Evolutionary conservation across 2,888 invertebrate genomes (phyloP).

Genomic region (Hemithea aestivaria): DNA sequence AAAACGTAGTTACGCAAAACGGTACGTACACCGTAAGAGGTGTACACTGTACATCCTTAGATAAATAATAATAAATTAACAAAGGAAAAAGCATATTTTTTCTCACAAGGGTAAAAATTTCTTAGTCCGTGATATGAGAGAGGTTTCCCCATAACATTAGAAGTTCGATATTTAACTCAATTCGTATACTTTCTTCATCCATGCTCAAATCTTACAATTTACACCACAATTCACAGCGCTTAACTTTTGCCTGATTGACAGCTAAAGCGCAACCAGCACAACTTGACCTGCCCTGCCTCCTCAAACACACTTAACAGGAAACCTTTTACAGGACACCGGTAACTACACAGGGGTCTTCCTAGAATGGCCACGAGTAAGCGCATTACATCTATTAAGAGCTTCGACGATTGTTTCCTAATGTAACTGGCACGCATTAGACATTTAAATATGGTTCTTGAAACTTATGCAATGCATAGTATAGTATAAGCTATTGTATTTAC

Average conservation of each 20-base stretch:
- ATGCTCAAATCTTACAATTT: too few species aligned
- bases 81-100: too few species aligned
- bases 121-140: too few species aligned
- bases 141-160: too few species aligned
- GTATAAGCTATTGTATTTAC: conserved; percentile 23
- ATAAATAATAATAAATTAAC: too few species aligned
- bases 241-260: conserved; percentile 65
- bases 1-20: too few species aligned
- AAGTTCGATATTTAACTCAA: too few species aligned
- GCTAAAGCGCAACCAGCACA: conserved; percentile 53
- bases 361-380: conserved; percentile 43
- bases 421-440: conserved; percentile 58
- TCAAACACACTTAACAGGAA: conserved; percentile 9
- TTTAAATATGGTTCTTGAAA: conserved; percentile 68
- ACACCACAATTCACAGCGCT: conserved; percentile 37
- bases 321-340: conserved; percentile 14
- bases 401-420: conserved; percentile 57
- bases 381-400: conserved; percentile 62
- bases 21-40: too few species aligned
- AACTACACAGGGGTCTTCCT: conserved; percentile 30
- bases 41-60: too few species aligned
- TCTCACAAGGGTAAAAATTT: too few species aligned
- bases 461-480: conserved; percentile 52
- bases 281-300: conserved; percentile 31
- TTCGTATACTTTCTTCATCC: too few species aligned